A percentile compares a stretch with the other conserved stretches of the same genome.
Conservation (phyloP, 2,797 vertebrate species). For the Gymnothorax reevesii region DNA sequence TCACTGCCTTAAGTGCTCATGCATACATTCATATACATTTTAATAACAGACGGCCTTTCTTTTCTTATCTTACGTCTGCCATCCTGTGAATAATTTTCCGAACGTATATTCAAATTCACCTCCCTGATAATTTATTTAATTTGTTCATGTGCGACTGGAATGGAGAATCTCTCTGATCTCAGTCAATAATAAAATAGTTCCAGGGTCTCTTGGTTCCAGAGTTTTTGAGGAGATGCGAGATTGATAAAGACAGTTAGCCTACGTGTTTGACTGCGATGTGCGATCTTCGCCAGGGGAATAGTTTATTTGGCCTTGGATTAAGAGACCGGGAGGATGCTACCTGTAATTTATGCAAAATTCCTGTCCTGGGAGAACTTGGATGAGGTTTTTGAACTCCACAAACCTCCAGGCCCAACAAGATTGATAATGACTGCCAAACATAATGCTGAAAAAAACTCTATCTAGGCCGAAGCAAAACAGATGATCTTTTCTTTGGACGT, state of each 20-base stretch:
- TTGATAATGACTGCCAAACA: slow-evolving; percentile 47
- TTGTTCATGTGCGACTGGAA: neutral
- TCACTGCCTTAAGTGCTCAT: slow-evolving; percentile 9
- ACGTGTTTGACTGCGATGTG: neutral
- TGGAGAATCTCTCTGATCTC: neutral
- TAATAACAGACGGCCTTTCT: neutral
- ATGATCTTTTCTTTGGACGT: neutral
- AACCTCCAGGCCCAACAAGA: slow-evolving; percentile 42
- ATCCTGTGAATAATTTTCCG: neutral
- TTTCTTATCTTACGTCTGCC: neutral
- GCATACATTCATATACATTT: slow-evolving; percentile 25
- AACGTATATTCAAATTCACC: neutral
- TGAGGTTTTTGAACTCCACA: slow-evolving; percentile 41
- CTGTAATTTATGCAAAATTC: neutral
- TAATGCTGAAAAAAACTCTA: slow-evolving; percentile 16
- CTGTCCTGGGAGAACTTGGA: slow-evolving; percentile 17
- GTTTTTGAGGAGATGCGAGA: neutral
- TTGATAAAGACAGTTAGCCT: neutral
- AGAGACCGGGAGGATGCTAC: neutral
- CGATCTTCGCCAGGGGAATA: neutral
- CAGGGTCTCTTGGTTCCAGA: neutral
- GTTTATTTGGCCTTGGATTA: neutral
- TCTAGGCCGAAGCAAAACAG: slow-evolving; percentile 16
- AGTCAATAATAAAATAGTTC: neutral
- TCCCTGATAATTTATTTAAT: neutral